Base-by-base conservation (phyloP, 1,140 invertebrate genomes). In the Heliothis subflexa region DNA sequence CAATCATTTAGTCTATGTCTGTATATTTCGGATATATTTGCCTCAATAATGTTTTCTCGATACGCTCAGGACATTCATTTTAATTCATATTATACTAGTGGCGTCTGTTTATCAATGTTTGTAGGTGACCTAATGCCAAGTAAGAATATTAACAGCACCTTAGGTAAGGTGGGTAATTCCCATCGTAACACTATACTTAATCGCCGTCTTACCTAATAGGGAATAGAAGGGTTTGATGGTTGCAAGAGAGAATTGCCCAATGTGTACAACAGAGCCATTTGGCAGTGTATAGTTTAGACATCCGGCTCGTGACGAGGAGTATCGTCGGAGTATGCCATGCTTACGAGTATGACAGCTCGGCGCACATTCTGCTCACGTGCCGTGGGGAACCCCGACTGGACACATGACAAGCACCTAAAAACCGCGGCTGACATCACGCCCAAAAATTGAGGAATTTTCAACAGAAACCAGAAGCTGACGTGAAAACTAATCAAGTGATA, bases 341-440 rank as follows among this genome's bases (percentile, higher is more conserved):
- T 76, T 75, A 76, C 73, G 76, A 78, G 70, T 83, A 66, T 73
- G 80, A 78, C 61, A 72, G 47, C 25, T 57, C 49, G 57, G 61
- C 59, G 64, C 68, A 61, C 64, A 89, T 88, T 87, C 91, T 62
- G 64, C 79, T 86, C 88, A 91, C 91, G 91, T 83, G 66, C 78
- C 50, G 33, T 85, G 87, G 87, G 87, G 82, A 88, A 88, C 86
- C 89, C 88, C 83, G 78, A 79, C 61, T 79, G 81, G 64, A 83
- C 79, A 85, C 83, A 85, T 81, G 83, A 82, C 78, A 78, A 78
- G 86, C 86, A 87, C 83, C 83, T 83, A 86, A 88, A 89, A 88
- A 83, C 83, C 79, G 49, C 78, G 70, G 80, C 75, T 85, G 87
- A 89, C 86, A 86, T 87, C 88, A 85, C 81, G 76, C 72, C 57